These are phyloP conservation scores for Mystacornis crossleyi DNA, from an alignment of 2,113 vertebrate genomes.

Conservation along the genomic window DNA sequence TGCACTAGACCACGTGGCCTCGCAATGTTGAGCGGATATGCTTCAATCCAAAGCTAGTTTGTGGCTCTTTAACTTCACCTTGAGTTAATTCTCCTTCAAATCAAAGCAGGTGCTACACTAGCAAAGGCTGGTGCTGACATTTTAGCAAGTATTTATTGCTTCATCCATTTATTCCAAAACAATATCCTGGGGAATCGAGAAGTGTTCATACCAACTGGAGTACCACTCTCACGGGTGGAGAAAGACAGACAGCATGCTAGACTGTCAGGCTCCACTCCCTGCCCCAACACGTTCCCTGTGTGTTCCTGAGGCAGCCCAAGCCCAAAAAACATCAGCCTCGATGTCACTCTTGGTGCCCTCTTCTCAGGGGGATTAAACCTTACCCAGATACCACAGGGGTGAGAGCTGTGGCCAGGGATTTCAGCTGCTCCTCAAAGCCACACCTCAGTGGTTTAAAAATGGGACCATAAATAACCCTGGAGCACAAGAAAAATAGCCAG, in stretches of 20 bases:
- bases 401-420: neutral
- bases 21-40: neutral
- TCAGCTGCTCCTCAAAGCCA: neutral
- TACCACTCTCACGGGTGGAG: neutral
- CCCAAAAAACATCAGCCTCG: neutral
- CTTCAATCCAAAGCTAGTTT: neutral
- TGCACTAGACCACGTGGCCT: neutral
- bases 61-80: neutral
- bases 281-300: neutral
- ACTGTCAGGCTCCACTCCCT: neutral
- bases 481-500: neutral
- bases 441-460: neutral
- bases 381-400: neutral
- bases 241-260: neutral
- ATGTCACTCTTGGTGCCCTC: neutral
- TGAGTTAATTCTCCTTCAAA: neutral
- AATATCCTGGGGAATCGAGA: neutral
- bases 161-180: neutral
- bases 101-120: neutral
- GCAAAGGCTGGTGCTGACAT: neutral
- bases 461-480: neutral
- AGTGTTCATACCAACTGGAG: neutral
- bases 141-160: neutral
- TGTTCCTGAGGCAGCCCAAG: neutral
- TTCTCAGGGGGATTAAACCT: neutral